Percentiles rank a stretch among this genome's conserved stretches.
Conservation (phyloP, 2,113 vertebrate genomes). For the Murina feae region DNA sequence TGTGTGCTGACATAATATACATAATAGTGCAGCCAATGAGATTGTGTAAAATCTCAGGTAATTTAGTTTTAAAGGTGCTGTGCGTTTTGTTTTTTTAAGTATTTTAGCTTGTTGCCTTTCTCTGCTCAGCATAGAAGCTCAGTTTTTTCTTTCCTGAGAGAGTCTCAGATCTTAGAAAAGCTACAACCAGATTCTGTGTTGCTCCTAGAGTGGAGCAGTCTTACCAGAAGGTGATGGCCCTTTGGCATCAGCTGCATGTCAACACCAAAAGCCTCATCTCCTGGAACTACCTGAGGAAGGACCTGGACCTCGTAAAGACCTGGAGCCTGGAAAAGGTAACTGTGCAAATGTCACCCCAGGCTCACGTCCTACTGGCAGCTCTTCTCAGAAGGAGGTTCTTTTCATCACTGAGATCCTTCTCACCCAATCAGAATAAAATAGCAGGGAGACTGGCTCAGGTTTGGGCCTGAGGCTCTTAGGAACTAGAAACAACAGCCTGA, state of each 20-base stretch:
- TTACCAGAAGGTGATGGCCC: constrained; percentile 98
- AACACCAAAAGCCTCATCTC: constrained; percentile 98
- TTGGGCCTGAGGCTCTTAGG: not conserved
- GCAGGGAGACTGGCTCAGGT: not conserved
- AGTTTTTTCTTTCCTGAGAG: not conserved
- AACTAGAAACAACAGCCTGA: not conserved
- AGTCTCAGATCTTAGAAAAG: not conserved
- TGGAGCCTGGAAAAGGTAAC: constrained; percentile 92
- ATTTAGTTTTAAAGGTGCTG: not conserved
- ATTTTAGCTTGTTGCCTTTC: not conserved
- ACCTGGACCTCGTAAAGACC: constrained; percentile 87
- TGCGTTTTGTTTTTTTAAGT: not conserved
- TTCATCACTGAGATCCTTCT: not conserved
- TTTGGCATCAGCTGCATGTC: constrained; percentile 97
- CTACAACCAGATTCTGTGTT: constrained; percentile 15
- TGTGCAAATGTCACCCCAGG: not conserved
- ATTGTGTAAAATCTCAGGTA: not conserved
- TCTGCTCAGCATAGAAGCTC: not conserved
- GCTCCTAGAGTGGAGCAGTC: constrained; percentile 90
- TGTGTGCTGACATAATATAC: not conserved
- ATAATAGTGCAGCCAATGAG: not conserved
- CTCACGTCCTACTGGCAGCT: fast-evolving
- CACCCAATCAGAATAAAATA: not conserved
- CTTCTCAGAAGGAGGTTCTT: not conserved
- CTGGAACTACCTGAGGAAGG: constrained; percentile 95